phyloP scores from a whole-genome alignment of 1,140 invertebrate species.

The Drosophila burlai region DNA sequence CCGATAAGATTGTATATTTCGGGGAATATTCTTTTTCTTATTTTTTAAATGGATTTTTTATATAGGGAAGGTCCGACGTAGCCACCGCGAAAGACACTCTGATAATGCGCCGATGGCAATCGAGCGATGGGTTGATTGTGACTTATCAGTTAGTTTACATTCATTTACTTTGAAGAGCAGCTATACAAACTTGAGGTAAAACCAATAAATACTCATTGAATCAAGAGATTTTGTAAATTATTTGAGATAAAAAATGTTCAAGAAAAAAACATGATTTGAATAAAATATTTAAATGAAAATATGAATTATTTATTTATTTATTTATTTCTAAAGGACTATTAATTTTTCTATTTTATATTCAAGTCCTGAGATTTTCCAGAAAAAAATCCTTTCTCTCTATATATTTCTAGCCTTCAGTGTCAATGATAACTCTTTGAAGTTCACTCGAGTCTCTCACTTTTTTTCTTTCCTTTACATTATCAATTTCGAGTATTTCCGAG shows the following conservation, averaged over 20 bases:
- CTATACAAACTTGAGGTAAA: neutral
- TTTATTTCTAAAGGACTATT: neutral
- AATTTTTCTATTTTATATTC: neutral
- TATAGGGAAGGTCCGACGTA: conserved; percentile 27
- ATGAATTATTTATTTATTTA: too few species aligned
- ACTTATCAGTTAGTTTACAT: conserved; percentile 26
- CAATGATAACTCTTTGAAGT: conserved; percentile 4
- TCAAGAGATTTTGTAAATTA: neutral
- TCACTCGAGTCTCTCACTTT: too few species aligned
- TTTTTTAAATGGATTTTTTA: conserved; percentile 10
- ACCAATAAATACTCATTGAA: neutral
- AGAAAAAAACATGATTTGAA: too few species aligned
- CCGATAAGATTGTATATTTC: conserved; percentile 37
- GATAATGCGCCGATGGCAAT: conserved; percentile 42
- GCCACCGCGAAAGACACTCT: conserved; percentile 49
- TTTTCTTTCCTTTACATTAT: conserved; percentile 26
- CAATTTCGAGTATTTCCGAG: conserved; percentile 34
- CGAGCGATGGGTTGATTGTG: conserved; percentile 25
- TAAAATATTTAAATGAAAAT: too few species aligned
- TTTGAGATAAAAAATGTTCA: neutral
- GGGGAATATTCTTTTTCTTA: conserved; percentile 15
- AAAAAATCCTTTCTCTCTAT: accelerated
- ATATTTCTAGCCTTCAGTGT: neutral
- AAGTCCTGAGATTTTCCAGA: neutral
- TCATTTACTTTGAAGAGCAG: conserved; percentile 19